These are phyloP conservation scores for Sialis fuliginosa DNA, from an alignment of 2,888 invertebrate genomes.

Conservation along the genomic window DNA sequence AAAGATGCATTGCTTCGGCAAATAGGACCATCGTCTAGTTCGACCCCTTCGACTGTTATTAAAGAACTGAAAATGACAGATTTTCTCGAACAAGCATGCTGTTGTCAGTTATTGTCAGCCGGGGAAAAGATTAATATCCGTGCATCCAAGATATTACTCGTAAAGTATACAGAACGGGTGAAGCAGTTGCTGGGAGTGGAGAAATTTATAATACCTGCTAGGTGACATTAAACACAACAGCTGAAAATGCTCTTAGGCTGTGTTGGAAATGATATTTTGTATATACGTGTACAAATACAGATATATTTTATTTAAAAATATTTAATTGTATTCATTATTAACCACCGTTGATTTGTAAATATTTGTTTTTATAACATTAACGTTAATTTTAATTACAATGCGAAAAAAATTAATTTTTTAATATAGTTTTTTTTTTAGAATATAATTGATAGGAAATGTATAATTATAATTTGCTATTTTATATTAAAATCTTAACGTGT, in stretches of 20 bases:
- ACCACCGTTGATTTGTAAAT: background rate
- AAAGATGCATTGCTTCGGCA: conserved; percentile 63
- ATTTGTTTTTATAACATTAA: background rate
- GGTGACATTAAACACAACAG: conserved; percentile 25
- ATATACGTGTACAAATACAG: background rate
- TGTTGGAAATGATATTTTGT: background rate
- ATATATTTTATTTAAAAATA: background rate
- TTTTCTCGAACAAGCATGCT: conserved; percentile 63
- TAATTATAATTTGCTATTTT: no score
- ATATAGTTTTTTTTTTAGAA: background rate
- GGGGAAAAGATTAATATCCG: conserved; percentile 66
- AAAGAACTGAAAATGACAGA: conserved; percentile 58
- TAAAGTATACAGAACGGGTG: conserved; percentile 71
- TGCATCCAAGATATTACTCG: conserved; percentile 62
- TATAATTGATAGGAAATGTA: no score
- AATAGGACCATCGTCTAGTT: conserved; percentile 34
- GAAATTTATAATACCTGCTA: conserved; percentile 42
- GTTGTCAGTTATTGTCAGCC: conserved; percentile 58
- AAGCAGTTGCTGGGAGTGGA: conserved; percentile 67
- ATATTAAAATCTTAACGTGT: no score
- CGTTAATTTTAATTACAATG: background rate
- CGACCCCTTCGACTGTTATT: conserved; percentile 15
- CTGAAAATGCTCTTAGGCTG: background rate
- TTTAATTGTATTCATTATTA: background rate
- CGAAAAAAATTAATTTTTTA: background rate